Conservation (phyloP, 2,797 vertebrate species). For the Catamblyrhynchus diadema region DNA sequence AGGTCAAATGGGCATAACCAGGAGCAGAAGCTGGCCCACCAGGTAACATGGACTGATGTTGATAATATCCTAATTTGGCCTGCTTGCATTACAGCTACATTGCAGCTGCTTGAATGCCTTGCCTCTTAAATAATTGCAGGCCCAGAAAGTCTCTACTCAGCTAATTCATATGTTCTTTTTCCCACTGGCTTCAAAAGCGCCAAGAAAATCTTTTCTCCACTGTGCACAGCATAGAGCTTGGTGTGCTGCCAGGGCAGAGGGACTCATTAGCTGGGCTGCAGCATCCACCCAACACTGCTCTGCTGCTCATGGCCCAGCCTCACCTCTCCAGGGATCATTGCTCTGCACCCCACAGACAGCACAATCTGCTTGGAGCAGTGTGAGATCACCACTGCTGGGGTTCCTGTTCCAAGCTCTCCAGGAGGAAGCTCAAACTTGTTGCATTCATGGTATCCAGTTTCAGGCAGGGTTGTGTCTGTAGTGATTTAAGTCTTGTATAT, state of each 20-base stretch:
- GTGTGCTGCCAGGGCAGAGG: background rate
- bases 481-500: background rate
- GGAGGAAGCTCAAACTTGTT: background rate
- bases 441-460: background rate
- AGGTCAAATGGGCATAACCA: background rate
- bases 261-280: background rate
- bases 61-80: background rate
- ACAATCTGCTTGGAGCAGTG: fast-evolving
- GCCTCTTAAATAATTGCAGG: background rate
- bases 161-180: background rate
- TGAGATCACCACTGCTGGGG: background rate
- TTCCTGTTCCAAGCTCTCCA: background rate
- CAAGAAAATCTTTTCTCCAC: background rate
- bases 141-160: background rate
- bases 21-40: background rate
- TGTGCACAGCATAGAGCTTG: background rate
- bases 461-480: background rate
- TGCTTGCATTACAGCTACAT: background rate
- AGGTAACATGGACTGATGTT: background rate
- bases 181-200: background rate
- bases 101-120: background rate
- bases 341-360: background rate
- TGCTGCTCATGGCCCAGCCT: background rate
- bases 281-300: background rate
- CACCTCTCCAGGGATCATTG: background rate